Percentiles rank a stretch among this genome's conserved stretches.
Conservation (phyloP, 2,888 invertebrate species). For the Acanthosepion pharaonis region DNA sequence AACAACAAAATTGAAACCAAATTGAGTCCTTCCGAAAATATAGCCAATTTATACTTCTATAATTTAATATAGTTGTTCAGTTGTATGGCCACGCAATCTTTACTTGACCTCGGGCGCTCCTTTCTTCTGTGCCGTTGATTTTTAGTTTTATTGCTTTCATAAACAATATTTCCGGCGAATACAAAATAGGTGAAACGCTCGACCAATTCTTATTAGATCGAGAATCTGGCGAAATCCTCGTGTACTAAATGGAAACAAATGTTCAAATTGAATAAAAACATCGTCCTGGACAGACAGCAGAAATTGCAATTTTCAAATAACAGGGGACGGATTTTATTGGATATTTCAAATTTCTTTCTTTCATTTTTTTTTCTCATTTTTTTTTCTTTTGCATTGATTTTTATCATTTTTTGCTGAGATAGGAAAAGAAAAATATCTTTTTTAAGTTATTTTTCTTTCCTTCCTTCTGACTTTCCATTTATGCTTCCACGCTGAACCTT, state of each 20-base stretch:
- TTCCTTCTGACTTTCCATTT: too few species aligned
- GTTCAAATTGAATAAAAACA: not conserved
- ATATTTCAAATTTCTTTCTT: not conserved
- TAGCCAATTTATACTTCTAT: not conserved
- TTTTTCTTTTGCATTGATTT: too few species aligned
- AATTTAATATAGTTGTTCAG: not conserved
- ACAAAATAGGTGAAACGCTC: not conserved
- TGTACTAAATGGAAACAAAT: not conserved
- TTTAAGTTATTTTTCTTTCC: too few species aligned
- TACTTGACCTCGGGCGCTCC: not conserved
- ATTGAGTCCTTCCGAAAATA: not conserved
- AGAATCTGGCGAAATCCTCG: not conserved
- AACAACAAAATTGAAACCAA: not conserved
- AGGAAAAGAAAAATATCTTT: too few species aligned
- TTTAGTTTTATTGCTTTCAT: not conserved
- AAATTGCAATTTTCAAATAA: conserved; percentile 33
- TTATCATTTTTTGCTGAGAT: too few species aligned
- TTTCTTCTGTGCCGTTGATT: not conserved
- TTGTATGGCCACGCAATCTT: not conserved
- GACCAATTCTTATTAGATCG: not conserved
- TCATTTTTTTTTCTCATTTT: too few species aligned
- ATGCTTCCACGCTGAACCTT: too few species aligned
- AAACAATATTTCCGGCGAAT: conserved; percentile 33
- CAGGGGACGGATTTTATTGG: not conserved
- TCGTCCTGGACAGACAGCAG: conserved; percentile 11